These are phyloP conservation scores for Styela plicata DNA, from an alignment of 23 tunicate species.

Conservation along the genomic window DNA sequence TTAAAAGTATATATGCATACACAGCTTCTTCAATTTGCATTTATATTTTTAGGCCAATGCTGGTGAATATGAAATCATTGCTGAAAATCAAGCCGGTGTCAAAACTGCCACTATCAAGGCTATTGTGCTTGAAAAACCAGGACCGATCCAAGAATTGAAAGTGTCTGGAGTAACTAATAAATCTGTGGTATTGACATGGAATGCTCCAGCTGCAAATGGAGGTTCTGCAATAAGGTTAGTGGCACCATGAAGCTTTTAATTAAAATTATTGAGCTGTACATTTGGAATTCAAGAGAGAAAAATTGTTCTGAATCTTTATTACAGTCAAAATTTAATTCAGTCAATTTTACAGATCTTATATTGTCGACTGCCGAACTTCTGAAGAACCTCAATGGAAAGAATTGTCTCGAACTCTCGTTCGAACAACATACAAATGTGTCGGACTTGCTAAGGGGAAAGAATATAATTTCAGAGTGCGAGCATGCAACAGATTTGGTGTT, in stretches of 20 bases:
- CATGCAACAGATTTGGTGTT: slow-evolving; percentile 80
- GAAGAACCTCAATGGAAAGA: slow-evolving; percentile 91
- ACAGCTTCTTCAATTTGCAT: no score
- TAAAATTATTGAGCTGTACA: no score
- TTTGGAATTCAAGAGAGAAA: no score
- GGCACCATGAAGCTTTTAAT: no score
- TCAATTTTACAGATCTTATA: slow-evolving; percentile 37
- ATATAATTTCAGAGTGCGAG: slow-evolving; percentile 86
- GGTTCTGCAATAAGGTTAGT: slow-evolving; percentile 84
- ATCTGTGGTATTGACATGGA: slow-evolving; percentile 70
- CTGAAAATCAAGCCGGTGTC: slow-evolving; percentile 69
- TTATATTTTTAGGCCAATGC: slow-evolving; percentile 57
- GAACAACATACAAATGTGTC: slow-evolving; percentile 72
- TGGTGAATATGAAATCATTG: slow-evolving; percentile 71
- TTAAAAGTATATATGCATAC: no score
- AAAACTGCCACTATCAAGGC: slow-evolving; percentile 43
- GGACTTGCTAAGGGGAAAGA: slow-evolving; percentile 53
- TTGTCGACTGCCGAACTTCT: slow-evolving; percentile 75
- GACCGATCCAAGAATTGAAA: slow-evolving; percentile 50
- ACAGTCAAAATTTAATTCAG: neutral
- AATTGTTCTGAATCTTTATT: neutral
- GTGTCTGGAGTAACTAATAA: slow-evolving; percentile 35
- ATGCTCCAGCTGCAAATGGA: slow-evolving; percentile 53
- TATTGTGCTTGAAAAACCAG: slow-evolving; percentile 86
- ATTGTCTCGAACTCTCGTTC: slow-evolving; percentile 71